These are phyloP conservation scores for Lochmaea crataegi DNA, from an alignment of 2,888 invertebrate species.

Conservation along the genomic window DNA sequence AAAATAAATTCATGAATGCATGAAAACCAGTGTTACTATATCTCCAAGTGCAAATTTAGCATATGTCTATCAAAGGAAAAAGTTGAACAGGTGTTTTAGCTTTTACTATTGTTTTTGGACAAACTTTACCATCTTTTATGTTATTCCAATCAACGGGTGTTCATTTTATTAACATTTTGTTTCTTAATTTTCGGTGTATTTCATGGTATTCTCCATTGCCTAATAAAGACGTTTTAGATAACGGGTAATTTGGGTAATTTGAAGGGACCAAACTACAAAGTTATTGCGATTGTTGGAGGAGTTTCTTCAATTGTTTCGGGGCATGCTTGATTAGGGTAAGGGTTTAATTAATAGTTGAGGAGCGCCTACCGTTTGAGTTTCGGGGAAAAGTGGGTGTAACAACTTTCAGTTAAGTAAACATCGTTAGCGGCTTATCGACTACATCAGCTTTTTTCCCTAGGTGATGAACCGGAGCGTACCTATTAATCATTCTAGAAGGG, in stretches of 20 bases:
- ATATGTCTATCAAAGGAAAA: too few species aligned
- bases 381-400: conserved; percentile 34
- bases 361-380: conserved; percentile 23
- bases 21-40: too few species aligned
- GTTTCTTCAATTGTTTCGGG: conserved; percentile 48
- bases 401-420: conserved; percentile 32
- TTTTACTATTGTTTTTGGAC: too few species aligned
- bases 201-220: conserved; percentile 5
- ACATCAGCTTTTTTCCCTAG: conserved; percentile 15
- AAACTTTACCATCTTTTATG: too few species aligned
- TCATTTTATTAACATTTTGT: neutral
- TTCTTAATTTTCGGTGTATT: neutral
- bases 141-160: neutral
- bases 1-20: too few species aligned
- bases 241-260: conserved; percentile 40
- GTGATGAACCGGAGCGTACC: conserved; percentile 3
- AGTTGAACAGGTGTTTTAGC: too few species aligned
- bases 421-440: conserved; percentile 29
- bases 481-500: neutral
- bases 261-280: conserved; percentile 32
- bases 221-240: conserved; percentile 19
- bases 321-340: conserved; percentile 41
- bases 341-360: conserved; percentile 45
- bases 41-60: too few species aligned
- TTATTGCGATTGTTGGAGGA: conserved; percentile 44